Evolutionary conservation across 2,797 vertebrate genomes (phyloP), one percentile per base, ranked within the genome.

Genomic region (Hyperoplus lanceolatus): DNA sequence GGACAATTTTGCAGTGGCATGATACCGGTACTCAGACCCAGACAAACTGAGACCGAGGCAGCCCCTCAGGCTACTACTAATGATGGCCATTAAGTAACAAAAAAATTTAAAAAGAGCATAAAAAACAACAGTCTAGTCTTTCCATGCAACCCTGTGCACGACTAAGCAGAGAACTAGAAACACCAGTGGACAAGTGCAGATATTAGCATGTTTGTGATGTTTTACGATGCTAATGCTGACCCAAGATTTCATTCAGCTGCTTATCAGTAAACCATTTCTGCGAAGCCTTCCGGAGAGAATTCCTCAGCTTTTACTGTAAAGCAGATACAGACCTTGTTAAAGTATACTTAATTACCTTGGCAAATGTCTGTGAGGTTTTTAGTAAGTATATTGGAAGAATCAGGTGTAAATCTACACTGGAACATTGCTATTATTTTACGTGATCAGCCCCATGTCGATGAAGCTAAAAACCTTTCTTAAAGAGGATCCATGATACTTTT

Each of bases 171-270:
- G n/a, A 41, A 65, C 60, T 45, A 18, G 12, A 18, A 71, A 57
- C n/a, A 7, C 0, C 1, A 14, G 54, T 42, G 58, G 61, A 67
- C 64, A 57, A 55, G 53, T 49, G 48, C 21, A 46, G n/a, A 55
- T 56, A 65, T 75, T 39, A 66, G 38, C 39, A 67, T 53, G 42
- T 59, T 72, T 62, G 16, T 71, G 38, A 62, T 77, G 54, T 67
- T 58, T 59, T 45, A 21, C 4, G 1, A 8, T 0, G 1, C 6
- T 62, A 11, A 43, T 51, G 9, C 12, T 42, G 48, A 39, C 51
- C 53, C 4, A 16, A 48, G 29, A 63, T 43, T 45, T 76, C 41
- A 59, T n/a, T n/a, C n/a, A n/a, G n/a, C n/a, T n/a, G n/a, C n/a
- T n/a, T n/a, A n/a, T n/a, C n/a, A n/a, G n/a, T n/a, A n/a, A n/a